phyloP scores from a whole-genome alignment of 2,113 vertebrate species.

The Isichthys henryi region DNA sequence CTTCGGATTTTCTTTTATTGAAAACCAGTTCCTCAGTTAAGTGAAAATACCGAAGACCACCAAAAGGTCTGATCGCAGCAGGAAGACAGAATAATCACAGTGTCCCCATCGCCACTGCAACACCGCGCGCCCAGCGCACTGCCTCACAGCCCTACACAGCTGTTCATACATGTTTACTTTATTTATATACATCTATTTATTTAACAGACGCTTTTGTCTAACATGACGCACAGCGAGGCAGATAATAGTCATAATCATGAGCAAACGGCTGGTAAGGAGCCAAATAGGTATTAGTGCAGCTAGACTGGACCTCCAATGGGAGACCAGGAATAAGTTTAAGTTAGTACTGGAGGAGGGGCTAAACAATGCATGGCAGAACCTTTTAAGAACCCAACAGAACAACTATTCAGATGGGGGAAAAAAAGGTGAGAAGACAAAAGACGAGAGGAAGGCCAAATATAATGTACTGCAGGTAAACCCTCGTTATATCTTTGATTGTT shows the following conservation, averaged over 20 bases:
- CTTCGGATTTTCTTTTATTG: neutral
- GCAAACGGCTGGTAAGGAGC: neutral
- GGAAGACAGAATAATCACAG: neutral
- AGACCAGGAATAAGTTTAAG: neutral
- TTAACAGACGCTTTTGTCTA: neutral
- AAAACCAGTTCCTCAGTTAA: neutral
- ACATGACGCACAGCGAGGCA: neutral
- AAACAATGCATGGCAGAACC: neutral
- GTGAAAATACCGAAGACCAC: neutral
- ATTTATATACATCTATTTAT: neutral
- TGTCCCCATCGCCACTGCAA: neutral
- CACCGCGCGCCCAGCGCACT: neutral
- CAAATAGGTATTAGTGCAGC: neutral
- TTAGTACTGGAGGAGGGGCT: neutral
- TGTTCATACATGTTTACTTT: neutral
- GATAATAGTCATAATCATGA: neutral
- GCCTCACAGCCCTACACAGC: neutral
- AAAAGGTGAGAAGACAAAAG: neutral
- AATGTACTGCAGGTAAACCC: neutral
- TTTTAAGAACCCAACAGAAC: too few relatives aligned
- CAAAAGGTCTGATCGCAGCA: neutral
- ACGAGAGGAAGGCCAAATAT: neutral
- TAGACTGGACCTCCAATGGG: neutral
- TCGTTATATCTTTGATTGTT: neutral
- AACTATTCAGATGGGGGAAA: neutral